Evolutionary conservation across 2,113 vertebrate genomes (phyloP).

Genomic region (Pelusios castaneus): DNA sequence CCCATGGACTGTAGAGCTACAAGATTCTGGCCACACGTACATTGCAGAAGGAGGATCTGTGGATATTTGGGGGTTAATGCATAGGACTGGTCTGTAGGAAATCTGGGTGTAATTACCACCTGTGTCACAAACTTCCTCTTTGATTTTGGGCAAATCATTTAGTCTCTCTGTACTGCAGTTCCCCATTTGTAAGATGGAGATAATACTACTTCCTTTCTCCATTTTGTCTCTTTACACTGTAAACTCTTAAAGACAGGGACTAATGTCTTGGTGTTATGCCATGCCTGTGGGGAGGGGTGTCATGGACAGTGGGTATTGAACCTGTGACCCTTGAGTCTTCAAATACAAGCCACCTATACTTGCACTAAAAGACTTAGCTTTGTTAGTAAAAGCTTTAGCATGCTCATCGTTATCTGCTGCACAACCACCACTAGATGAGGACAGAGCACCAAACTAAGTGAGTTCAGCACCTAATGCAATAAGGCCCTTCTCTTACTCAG

Average conservation of each 20-base stretch:
- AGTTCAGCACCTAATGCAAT: neutral
- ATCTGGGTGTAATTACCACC: neutral
- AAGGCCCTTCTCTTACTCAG: neutral
- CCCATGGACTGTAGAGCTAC: accelerated
- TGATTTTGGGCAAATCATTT: neutral
- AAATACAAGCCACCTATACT: too few species aligned
- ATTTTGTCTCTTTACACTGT: neutral
- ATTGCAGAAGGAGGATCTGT: neutral
- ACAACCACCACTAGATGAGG: neutral
- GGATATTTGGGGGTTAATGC: neutral
- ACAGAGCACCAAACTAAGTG: accelerated
- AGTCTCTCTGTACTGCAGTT: neutral
- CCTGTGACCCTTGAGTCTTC: too few species aligned
- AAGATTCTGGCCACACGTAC: neutral
- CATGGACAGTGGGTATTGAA: too few species aligned
- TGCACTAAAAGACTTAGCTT: neutral
- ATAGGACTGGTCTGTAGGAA: neutral
- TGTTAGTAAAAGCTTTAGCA: neutral
- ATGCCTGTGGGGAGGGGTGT: too few species aligned
- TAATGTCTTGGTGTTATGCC: too few species aligned
- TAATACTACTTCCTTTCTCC: neutral
- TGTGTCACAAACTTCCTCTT: neutral
- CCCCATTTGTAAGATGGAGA: neutral
- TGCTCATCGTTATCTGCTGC: accelerated
- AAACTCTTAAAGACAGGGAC: too few species aligned